Evolutionary conservation across 1,140 invertebrate species (phyloP).

Genomic region (Octopus sinensis): DNA sequence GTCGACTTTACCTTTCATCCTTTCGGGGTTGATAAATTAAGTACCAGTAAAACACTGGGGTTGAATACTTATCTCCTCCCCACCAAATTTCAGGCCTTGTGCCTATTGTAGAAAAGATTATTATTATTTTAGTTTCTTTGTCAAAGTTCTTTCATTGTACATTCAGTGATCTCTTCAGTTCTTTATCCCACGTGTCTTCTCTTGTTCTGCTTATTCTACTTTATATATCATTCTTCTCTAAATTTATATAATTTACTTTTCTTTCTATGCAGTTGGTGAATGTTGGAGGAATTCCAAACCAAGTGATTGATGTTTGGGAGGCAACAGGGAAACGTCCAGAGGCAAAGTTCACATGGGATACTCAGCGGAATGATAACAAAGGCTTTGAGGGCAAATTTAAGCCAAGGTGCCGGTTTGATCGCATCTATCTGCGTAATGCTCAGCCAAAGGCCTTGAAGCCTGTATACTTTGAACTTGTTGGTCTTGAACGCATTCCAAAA

Average conservation of each 20-base stretch:
- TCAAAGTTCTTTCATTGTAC: too few species aligned
- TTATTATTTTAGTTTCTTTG: too few species aligned
- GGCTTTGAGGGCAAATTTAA: conserved; percentile 52
- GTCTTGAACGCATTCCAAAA: conserved; percentile 60
- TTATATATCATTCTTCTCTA: too few species aligned
- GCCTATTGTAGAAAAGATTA: too few species aligned
- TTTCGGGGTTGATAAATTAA: too few species aligned
- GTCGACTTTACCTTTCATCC: too few species aligned
- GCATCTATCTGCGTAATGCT: conserved; percentile 60
- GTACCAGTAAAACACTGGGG: too few species aligned
- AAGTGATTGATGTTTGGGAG: conserved; percentile 63
- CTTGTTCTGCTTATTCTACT: too few species aligned
- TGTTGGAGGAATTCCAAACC: conserved; percentile 57
- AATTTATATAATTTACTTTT: background rate
- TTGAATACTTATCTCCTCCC: too few species aligned
- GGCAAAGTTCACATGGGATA: conserved; percentile 65
- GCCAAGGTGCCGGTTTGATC: conserved; percentile 63
- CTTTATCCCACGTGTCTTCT: too few species aligned
- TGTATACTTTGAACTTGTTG: conserved; percentile 64
- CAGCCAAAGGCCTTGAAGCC: conserved; percentile 49
- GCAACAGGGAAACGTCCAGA: conserved; percentile 61
- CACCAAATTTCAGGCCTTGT: too few species aligned
- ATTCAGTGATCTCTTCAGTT: too few species aligned
- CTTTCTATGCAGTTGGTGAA: conserved; percentile 50
- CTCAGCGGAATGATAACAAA: conserved; percentile 60